phyloP scores from a whole-genome alignment of 2,113 vertebrate species.

The Catagonus wagneri region DNA sequence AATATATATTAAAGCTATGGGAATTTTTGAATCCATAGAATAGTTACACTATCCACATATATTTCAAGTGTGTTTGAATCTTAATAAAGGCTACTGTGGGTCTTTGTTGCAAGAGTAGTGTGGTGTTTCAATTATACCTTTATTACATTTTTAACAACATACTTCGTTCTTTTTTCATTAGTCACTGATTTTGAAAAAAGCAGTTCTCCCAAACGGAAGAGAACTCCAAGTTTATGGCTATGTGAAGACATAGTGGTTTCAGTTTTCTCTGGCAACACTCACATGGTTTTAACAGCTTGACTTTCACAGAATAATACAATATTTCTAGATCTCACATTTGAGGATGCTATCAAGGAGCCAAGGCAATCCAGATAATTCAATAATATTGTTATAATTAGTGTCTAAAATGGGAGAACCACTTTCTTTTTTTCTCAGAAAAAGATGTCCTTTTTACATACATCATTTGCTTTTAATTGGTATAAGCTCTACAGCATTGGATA shows the following conservation, averaged over 20 bases:
- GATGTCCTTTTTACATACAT: not conserved
- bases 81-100: constrained; percentile 75
- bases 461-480: not conserved
- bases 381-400: not conserved
- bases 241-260: constrained; percentile 61
- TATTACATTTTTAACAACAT: constrained; percentile 72
- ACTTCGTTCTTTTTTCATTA: constrained; percentile 56
- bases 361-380: not conserved
- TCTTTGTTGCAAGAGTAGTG: constrained; percentile 71
- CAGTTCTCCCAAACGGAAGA: not conserved
- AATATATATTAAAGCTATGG: constrained; percentile 68
- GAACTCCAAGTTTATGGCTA: constrained; percentile 50
- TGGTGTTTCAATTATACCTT: constrained; percentile 80
- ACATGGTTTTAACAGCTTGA: constrained; percentile 13
- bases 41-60: constrained; percentile 74
- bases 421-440: not conserved
- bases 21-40: constrained; percentile 77
- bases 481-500: not conserved
- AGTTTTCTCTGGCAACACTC: not conserved
- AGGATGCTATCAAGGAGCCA: not conserved
- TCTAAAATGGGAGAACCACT: not conserved
- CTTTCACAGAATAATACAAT: not conserved
- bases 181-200: constrained; percentile 60
- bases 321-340: not conserved
- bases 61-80: constrained; percentile 82